phyloP scores from a whole-genome alignment of 2,113 vertebrate genomes.

The Dasyprocta punctata region DNA sequence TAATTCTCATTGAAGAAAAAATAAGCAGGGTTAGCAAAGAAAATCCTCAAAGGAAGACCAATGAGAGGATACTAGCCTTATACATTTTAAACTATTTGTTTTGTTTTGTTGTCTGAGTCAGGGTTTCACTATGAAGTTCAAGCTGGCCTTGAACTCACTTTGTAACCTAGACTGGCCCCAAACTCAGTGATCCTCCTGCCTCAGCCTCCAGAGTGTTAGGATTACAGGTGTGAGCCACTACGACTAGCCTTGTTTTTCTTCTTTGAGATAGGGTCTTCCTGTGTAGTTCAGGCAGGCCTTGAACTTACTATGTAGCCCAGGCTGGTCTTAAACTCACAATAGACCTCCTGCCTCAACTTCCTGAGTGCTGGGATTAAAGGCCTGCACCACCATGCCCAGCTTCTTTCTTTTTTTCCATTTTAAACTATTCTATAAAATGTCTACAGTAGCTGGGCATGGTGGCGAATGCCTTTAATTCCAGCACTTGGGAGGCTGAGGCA shows the following conservation, averaged over 20 bases:
- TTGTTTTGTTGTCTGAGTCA: background rate
- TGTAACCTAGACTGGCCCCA: background rate
- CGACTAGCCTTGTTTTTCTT: background rate
- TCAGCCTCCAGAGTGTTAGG: background rate
- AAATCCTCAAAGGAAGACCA: background rate
- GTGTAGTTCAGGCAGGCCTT: background rate
- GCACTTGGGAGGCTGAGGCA: too few relatives aligned
- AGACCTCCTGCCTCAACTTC: background rate
- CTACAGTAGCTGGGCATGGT: too few relatives aligned
- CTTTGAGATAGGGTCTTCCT: background rate
- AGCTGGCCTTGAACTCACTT: background rate
- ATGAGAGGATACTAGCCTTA: background rate
- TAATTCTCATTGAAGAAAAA: conserved; percentile 43
- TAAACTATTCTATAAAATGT: background rate
- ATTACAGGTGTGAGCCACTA: background rate
- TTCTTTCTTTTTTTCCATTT: background rate
- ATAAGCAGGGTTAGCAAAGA: background rate
- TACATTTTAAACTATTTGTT: background rate
- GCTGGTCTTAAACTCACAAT: background rate
- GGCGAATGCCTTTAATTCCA: too few relatives aligned
- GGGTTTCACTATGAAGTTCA: background rate
- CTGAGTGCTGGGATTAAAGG: background rate
- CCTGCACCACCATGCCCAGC: background rate
- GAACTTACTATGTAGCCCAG: background rate
- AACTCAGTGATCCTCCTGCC: background rate